Conservation (phyloP, 2,797 vertebrate species). For the Rhynchotus rufescens region DNA sequence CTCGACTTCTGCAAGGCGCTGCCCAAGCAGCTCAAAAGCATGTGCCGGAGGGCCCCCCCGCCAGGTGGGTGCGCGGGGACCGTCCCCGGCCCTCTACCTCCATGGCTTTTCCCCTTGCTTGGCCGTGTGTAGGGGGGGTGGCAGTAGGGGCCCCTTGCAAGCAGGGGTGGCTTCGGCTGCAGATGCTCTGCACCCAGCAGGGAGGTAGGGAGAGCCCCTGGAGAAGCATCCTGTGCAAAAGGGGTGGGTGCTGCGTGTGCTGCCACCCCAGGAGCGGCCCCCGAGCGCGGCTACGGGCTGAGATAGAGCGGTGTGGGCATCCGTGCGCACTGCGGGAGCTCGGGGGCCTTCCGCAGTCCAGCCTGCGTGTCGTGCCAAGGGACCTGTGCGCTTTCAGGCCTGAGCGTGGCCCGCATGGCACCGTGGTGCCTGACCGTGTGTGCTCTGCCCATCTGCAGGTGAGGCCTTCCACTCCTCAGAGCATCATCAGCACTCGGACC, state of each 20-base stretch:
- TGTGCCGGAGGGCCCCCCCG: conserved; percentile 92
- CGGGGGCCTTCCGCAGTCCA: not conserved
- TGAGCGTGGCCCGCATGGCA: rapidly evolving
- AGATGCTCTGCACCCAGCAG: rapidly evolving
- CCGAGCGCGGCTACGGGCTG: not conserved
- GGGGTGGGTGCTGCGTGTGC: not conserved
- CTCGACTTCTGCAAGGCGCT: conserved; percentile 92
- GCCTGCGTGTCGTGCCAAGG: not conserved
- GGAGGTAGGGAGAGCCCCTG: not conserved
- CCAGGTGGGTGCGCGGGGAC: conserved; percentile 81
- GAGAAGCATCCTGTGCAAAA: not conserved
- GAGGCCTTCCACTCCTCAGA: conserved; percentile 95
- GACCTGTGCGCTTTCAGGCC: not conserved
- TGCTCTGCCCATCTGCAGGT: conserved; percentile 80
- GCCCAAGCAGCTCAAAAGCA: conserved; percentile 95
- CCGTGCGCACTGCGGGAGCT: not conserved
- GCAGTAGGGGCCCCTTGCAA: rapidly evolving
- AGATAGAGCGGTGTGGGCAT: not conserved
- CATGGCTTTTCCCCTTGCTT: not conserved
- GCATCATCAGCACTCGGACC: conserved; percentile 94
- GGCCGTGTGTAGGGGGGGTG: rapidly evolving
- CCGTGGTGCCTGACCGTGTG: not conserved
- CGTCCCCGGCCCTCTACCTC: rapidly evolving
- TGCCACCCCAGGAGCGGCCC: not conserved
- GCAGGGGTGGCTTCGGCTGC: not conserved